A percentile compares a stretch with the other conserved stretches of the same genome.
phyloP scores from a whole-genome alignment of 2,113 vertebrate species.

The Leptobrachium leishanense region DNA sequence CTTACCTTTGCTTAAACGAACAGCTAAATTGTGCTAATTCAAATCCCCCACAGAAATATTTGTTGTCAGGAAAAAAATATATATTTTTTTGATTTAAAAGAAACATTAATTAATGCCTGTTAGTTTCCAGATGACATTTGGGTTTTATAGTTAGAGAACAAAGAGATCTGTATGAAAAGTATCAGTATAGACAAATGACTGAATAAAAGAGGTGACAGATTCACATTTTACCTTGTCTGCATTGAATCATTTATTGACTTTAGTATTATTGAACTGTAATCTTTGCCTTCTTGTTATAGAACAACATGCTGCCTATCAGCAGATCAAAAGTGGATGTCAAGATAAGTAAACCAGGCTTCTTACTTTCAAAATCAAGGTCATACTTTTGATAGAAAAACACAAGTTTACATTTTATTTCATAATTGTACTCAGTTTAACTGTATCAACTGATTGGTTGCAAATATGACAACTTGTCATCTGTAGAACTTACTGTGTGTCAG shows the following conservation, averaged over 20 bases:
- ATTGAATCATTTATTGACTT: slow-evolving; percentile 6
- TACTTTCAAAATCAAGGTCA: too few relatives aligned
- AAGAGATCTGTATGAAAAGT: slow-evolving; percentile 13
- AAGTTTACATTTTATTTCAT: too few relatives aligned
- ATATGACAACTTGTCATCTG: too few relatives aligned
- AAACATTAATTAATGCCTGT: slow-evolving; percentile 33
- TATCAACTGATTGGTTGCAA: too few relatives aligned
- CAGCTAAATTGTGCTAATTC: slow-evolving; percentile 45
- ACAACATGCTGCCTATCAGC: not conserved
- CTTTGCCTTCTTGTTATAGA: slow-evolving; percentile 2
- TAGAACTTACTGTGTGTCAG: too few relatives aligned
- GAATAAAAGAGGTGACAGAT: not conserved
- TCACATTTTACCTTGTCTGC: not conserved
- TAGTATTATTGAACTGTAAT: slow-evolving; percentile 1
- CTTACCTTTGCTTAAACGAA: slow-evolving; percentile 52
- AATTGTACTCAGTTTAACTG: too few relatives aligned
- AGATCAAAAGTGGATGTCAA: not conserved
- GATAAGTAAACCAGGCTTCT: too few relatives aligned
- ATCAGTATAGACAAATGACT: slow-evolving; percentile 1
- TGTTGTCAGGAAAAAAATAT: slow-evolving; percentile 31
- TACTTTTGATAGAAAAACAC: too few relatives aligned
- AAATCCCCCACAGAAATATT: slow-evolving; percentile 43
- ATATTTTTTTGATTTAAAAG: slow-evolving; percentile 18
- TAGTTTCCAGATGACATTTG: slow-evolving; percentile 15
- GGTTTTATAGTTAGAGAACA: slow-evolving; percentile 13